Evolutionary conservation across 2,113 vertebrate genomes (phyloP), one percentile per base, ranked within the genome.

Genomic region (Varanus komodoensis): DNA sequence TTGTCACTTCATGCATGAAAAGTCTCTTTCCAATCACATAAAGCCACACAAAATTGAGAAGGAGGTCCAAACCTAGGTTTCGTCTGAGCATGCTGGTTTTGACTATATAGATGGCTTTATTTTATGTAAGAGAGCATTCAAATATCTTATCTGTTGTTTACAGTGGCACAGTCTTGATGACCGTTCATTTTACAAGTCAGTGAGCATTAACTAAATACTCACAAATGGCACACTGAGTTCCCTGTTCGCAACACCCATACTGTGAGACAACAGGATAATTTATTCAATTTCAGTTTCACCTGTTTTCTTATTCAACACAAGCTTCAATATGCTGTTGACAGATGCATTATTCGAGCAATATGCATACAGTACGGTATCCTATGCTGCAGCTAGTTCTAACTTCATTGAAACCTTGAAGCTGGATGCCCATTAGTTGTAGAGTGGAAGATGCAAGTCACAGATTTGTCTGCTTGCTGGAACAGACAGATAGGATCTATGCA

Each of bases 191-290:
- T 67, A 74, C 74, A 50, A 67, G 64, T 6, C 57, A 54, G 0
- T 25, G 15, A 25, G 27, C 23, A 85, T 84, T n/a, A 54, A 52
- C 8, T 68, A 77, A 8, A 19, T n/a, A 29, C 84, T 84, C 19
- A 34, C 64, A 44, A 14, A 15, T 25, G 78, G 69, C 87, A 89
- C 48, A 3, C 32, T 78, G 38, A 44, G 32, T 50, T 67, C 25
- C 27, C 17, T 14, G 12, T 23, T 75, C n/a, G 71, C 34, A 87
- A 87, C 19, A 29, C 38, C 23, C 67, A 68, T 80, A 61, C 11
- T 67, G 27, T 0, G n/a, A 90, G 38, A 23, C 69, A 75, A 25
- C 77, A 91, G 89, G 75, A 0, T 0, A 8, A 78, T 68, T 44
- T 0, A 17, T 50, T 61, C 8, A 14, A 61, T 61, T 64, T 19